Evolutionary conservation across 2,888 invertebrate genomes (phyloP).

Genomic region (Pyrrhosoma nymphula): DNA sequence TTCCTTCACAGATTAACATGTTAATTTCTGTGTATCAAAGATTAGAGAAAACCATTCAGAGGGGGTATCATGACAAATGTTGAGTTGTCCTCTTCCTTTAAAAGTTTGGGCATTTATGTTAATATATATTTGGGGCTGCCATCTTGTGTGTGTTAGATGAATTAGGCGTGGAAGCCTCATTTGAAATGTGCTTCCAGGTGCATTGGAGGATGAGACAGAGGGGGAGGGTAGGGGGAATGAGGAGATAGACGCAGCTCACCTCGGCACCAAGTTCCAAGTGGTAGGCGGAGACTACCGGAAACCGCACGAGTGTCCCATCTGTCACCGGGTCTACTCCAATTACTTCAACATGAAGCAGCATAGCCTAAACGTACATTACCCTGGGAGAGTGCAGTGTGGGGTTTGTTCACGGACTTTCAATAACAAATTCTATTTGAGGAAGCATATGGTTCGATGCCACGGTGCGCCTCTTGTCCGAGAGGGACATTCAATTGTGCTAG

Average conservation of each 20-base stretch:
- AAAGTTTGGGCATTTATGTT: neutral
- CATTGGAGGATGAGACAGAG: conserved; percentile 12
- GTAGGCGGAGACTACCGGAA: conserved; percentile 74
- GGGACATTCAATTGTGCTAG: neutral
- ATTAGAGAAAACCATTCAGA: too few species aligned
- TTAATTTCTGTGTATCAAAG: too few species aligned
- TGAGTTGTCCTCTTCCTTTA: neutral
- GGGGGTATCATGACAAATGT: too few species aligned
- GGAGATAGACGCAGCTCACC: neutral
- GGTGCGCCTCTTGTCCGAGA: conserved; percentile 74
- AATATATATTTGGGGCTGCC: neutral
- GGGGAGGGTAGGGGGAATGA: conserved; percentile 42
- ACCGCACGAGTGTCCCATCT: conserved; percentile 75
- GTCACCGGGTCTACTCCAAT: conserved; percentile 76
- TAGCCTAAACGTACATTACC: conserved; percentile 76
- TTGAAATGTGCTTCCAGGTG: conserved; percentile 40
- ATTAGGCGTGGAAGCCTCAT: conserved; percentile 2
- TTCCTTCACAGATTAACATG: too few species aligned
- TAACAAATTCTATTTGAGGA: conserved; percentile 76
- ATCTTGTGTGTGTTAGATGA: neutral
- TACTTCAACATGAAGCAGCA: conserved; percentile 76
- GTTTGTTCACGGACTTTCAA: conserved; percentile 75
- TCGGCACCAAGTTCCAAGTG: neutral
- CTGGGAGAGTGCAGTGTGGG: conserved; percentile 75
- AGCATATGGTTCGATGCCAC: conserved; percentile 76